Evolutionary conservation across 2,888 invertebrate species (phyloP).

Genomic region (Shargacucullia verbasci): DNA sequence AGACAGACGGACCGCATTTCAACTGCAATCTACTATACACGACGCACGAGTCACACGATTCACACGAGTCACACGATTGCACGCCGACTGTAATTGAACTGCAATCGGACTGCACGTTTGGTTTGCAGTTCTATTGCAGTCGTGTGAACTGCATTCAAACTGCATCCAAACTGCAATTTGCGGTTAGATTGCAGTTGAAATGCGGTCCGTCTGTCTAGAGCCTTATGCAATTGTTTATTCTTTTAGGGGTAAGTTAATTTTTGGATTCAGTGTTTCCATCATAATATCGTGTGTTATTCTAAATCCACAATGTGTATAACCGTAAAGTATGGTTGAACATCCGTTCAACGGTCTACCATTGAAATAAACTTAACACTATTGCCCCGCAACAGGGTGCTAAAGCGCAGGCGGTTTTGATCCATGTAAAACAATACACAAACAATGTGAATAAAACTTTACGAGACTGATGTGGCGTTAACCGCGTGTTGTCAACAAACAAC

Average conservation of each 20-base stretch:
- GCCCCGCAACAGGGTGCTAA: constrained; percentile 3
- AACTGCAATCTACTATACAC: too few species aligned
- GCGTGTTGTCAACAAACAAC: constrained; percentile 6
- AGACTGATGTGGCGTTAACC: constrained; percentile 1
- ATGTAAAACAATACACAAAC: constrained; percentile 12
- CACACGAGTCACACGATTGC: too few species aligned
- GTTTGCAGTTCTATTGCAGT: too few species aligned
- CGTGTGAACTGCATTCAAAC: too few species aligned
- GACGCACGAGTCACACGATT: too few species aligned
- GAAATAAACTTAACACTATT: not conserved
- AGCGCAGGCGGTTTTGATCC: constrained; percentile 6
- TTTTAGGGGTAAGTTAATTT: constrained; percentile 32
- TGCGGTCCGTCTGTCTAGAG: too few species aligned
- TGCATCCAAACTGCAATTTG: too few species aligned
- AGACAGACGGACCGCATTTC: too few species aligned
- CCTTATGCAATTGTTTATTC: not conserved
- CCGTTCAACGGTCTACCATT: not conserved
- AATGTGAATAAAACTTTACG: constrained; percentile 19
- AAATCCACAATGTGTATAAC: not conserved
- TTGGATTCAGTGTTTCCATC: not conserved
- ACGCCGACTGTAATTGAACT: too few species aligned
- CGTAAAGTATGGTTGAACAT: not conserved
- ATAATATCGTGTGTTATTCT: too few species aligned
- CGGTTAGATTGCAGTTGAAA: too few species aligned
- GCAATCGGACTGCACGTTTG: too few species aligned